phyloP scores from a whole-genome alignment of 1,140 invertebrate genomes.

The Capitella teleta region DNA sequence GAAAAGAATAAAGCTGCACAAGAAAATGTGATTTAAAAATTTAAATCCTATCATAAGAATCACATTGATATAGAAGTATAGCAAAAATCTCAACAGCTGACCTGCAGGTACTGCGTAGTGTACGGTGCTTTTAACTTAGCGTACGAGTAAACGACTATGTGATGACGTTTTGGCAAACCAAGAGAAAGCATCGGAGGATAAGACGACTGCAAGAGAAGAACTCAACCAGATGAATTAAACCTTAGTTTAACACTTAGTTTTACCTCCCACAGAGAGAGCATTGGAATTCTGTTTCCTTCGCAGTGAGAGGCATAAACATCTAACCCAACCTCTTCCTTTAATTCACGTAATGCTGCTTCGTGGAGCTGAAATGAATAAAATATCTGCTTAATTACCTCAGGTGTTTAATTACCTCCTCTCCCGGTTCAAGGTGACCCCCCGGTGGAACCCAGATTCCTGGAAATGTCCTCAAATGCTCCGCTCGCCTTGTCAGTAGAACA shows the following conservation, averaged over 20 bases:
- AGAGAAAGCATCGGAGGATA: conserved; percentile 29
- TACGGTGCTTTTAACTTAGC: conserved; percentile 16
- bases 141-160: conserved; percentile 35
- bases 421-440: conserved; percentile 28
- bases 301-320: conserved; percentile 16
- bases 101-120: conserved; percentile 12
- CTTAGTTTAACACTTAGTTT: too few relatives aligned
- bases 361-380: conserved; percentile 17
- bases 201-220: conserved; percentile 20
- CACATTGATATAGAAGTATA: too few relatives aligned
- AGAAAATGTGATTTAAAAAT: too few relatives aligned
- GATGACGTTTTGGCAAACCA: conserved; percentile 33
- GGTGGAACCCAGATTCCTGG: conserved; percentile 44
- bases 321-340: conserved; percentile 35
- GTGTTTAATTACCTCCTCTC: conserved; percentile 4
- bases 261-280: conserved; percentile 35
- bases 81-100: too few relatives aligned
- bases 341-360: conserved; percentile 30
- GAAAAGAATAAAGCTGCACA: too few relatives aligned
- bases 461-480: conserved; percentile 37
- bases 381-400: conserved; percentile 15
- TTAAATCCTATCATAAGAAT: too few relatives aligned
- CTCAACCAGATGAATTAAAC: not conserved
- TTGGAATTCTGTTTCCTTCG: conserved; percentile 13
- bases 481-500: conserved; percentile 36